Conservation (phyloP, 2,113 vertebrate genomes). For the Dendrocopos noguchii region DNA sequence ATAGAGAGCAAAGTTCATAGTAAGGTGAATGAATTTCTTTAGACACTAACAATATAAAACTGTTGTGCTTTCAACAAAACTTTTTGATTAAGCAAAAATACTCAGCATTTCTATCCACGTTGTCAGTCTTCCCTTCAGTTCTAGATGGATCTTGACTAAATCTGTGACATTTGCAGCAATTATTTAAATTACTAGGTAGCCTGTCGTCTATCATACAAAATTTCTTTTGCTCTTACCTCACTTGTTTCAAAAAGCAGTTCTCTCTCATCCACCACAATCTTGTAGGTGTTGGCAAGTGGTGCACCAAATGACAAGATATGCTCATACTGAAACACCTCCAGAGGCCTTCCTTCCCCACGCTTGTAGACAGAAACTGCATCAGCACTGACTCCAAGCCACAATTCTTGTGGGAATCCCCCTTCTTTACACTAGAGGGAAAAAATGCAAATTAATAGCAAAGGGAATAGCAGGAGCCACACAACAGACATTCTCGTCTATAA, state of each 20-base stretch:
- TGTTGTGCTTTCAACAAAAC: not conserved
- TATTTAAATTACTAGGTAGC: not conserved
- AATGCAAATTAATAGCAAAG: not conserved
- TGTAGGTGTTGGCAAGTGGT: constrained; percentile 90
- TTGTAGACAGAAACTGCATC: constrained; percentile 95
- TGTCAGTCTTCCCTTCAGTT: not conserved
- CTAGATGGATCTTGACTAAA: not conserved
- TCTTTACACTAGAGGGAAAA: constrained; percentile 82
- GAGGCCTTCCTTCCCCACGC: constrained; percentile 88
- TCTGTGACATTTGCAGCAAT: not conserved
- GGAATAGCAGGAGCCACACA: not conserved
- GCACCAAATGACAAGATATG: constrained; percentile 96
- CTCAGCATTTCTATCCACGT: not conserved
- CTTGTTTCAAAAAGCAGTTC: constrained; percentile 93
- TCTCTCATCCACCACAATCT: constrained; percentile 91
- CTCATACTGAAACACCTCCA: constrained; percentile 95
- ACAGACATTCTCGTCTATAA: not conserved
- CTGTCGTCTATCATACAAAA: not conserved
- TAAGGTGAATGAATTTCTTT: not conserved
- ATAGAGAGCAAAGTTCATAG: not conserved
- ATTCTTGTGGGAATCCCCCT: constrained; percentile 87
- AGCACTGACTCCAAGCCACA: constrained; percentile 93
- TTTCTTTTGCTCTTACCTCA: constrained; percentile 79
- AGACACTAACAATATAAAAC: not conserved
- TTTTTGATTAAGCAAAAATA: not conserved